A percentile compares a stretch with the other conserved stretches of the same genome.
Evolutionary conservation across 2,888 invertebrate species (phyloP).

Genomic region (Petrophora chlorosata): DNA sequence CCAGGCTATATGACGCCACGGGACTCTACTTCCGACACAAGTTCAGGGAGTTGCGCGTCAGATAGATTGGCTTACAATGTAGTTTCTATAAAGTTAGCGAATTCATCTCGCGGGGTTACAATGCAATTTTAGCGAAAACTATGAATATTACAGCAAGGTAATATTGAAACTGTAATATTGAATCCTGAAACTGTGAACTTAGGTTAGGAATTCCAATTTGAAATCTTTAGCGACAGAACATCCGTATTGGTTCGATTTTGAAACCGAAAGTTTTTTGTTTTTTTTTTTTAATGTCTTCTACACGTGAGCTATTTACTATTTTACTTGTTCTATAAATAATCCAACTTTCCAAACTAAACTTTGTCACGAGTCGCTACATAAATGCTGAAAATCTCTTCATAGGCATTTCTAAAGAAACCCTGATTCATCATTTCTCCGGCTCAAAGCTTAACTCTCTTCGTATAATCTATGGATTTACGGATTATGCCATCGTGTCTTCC

Average conservation of each 20-base stretch:
- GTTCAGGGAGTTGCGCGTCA: constrained; percentile 40
- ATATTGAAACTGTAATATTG: not conserved
- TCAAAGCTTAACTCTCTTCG: constrained; percentile 24
- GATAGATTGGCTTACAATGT: constrained; percentile 42
- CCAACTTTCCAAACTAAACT: not conserved
- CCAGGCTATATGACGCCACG: constrained; percentile 36
- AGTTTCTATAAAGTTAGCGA: constrained; percentile 34
- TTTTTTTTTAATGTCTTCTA: not conserved
- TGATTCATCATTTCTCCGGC: constrained; percentile 32
- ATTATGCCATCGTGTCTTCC: constrained; percentile 5
- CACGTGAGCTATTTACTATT: too few relatives aligned
- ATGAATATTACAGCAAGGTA: constrained; percentile 18
- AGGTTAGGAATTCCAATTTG: constrained; percentile 20
- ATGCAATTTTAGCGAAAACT: constrained; percentile 27
- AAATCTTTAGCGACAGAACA: not conserved
- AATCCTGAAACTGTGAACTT: constrained; percentile 5
- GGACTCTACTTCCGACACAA: constrained; percentile 37
- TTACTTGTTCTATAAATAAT: too few relatives aligned
- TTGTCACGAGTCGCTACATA: constrained; percentile 1
- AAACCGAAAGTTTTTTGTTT: not conserved
- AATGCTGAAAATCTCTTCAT: constrained; percentile 5
- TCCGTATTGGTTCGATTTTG: not conserved
- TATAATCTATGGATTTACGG: constrained; percentile 17
- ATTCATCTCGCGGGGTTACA: constrained; percentile 17
- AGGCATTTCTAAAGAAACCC: constrained; percentile 20